Base-by-base conservation (phyloP, 37 sponge, comb jelly and placozoan species). In the Oopsacas minuta region DNA sequence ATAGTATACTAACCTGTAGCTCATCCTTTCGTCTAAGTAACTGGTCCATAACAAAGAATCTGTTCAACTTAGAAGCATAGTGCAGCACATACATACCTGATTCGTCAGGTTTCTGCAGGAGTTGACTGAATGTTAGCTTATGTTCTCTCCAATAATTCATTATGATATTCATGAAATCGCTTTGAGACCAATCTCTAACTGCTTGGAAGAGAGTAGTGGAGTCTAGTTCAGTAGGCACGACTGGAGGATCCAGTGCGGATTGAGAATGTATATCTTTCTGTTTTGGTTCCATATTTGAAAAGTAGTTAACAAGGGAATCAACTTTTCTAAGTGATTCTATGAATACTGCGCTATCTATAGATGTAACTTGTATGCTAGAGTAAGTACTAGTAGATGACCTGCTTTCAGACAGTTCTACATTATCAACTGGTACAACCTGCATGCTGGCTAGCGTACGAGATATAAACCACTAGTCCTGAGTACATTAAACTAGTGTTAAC, bases 191-290 rank as follows among this genome's bases (percentile, higher is more conserved):
- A 61, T 61, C 75, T n/a, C 75, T 61, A 25, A 61, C 75, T 3
- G 75, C 75, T 61, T 61, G 75, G 75, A 61, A 61, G 28, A 61
- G 75, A 61, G 75, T 61, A 3, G 75, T 20, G 75, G 75, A 61
- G 75, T 10, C 30, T 5, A 61, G 75, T n/a, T 61, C 17, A 25
- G 28, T 10, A n/a, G 75, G 30, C 5, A 61, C 30, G 30, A 61
- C 30, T 20, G 75, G 30, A 10, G 20, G 32, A 61, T 61, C 75
- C 7, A 12, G 22, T 25, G 22, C 30, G 1, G 75, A 3, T 34
- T 25, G 75, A 32, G 22, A 32, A 3, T 3, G 75, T 3, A 34
- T 34, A 5, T 3, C 17, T 61, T 61, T 61, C 22, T 61, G 75
- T 25, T 25, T 7, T 7, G 75, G 75, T n/a, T 61, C 75, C 75